These are phyloP conservation scores for Anseranas semipalmata DNA, from an alignment of 2,113 vertebrate genomes.

Conservation along the genomic window DNA sequence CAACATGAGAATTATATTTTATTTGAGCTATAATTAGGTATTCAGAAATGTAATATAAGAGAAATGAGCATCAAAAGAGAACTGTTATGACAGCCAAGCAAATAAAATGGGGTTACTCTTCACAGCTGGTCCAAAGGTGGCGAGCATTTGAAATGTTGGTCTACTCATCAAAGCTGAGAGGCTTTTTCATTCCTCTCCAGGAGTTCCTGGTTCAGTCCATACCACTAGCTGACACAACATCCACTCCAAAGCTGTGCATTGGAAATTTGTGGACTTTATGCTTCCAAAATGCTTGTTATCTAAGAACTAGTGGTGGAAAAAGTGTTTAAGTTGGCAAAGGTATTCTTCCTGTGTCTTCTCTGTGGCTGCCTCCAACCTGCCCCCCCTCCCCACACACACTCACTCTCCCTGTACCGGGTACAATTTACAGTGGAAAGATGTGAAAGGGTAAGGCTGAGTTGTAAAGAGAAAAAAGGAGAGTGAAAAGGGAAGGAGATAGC, in stretches of 20 bases:
- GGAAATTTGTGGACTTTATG: background rate
- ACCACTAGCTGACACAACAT: background rate
- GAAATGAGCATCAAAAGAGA: conserved; percentile 46
- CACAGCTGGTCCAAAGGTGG: background rate
- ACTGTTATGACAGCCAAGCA: background rate
- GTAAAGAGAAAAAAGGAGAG: background rate
- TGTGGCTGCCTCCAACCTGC: background rate
- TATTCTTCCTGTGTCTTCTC: background rate
- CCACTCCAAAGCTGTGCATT: background rate
- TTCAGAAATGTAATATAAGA: conserved; percentile 43
- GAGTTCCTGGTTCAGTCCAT: background rate
- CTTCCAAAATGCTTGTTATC: background rate
- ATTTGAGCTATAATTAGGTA: conserved; percentile 44
- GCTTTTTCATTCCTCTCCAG: background rate
- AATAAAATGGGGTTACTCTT: background rate
- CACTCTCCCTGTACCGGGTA: background rate
- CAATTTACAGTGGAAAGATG: background rate
- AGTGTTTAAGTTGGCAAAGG: background rate
- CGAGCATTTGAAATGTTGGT: background rate
- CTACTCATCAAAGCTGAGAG: background rate
- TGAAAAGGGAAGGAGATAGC: background rate
- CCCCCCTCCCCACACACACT: background rate
- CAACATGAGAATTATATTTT: conserved; percentile 53
- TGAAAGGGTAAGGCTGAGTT: background rate
- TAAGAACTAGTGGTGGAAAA: background rate